Conservation (phyloP, 2,113 vertebrate species). For the Porphyrio hochstetteri region DNA sequence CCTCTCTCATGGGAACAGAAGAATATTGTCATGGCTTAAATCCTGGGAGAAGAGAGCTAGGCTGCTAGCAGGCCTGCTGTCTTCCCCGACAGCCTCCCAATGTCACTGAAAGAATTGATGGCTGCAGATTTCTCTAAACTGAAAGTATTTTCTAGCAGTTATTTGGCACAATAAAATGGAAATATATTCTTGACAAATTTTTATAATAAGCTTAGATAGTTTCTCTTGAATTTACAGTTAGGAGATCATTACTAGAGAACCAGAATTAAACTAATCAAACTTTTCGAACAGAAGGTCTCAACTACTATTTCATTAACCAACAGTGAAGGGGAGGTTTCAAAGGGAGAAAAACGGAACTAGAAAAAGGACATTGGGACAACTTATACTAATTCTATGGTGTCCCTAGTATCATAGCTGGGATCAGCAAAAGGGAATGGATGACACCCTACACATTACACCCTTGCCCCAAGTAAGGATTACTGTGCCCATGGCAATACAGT, state of each 20-base stretch:
- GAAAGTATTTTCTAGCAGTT: neutral
- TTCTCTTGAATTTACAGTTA: neutral
- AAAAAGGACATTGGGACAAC: neutral
- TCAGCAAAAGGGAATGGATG: neutral
- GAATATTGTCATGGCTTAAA: too few species aligned
- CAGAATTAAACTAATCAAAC: neutral
- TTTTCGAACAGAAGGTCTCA: neutral
- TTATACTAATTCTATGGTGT: neutral
- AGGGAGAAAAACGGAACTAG: neutral
- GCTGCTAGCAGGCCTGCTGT: too few species aligned
- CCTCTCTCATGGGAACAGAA: too few species aligned
- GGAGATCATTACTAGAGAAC: neutral
- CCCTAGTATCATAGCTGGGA: neutral
- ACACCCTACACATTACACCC: neutral
- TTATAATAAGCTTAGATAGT: neutral
- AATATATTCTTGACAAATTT: neutral
- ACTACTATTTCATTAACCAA: neutral
- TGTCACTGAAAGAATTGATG: neutral
- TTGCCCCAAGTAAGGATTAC: neutral
- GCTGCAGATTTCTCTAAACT: neutral
- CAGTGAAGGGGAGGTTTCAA: neutral
- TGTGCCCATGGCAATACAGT: neutral
- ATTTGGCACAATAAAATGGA: neutral
- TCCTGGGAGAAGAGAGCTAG: too few species aligned
- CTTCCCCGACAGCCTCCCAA: neutral